A percentile compares a stretch with the other conserved stretches of the same genome.
These are phyloP conservation scores for Anastatus disparis DNA, from an alignment of 1,140 invertebrate genomes.

Conservation along the genomic window DNA sequence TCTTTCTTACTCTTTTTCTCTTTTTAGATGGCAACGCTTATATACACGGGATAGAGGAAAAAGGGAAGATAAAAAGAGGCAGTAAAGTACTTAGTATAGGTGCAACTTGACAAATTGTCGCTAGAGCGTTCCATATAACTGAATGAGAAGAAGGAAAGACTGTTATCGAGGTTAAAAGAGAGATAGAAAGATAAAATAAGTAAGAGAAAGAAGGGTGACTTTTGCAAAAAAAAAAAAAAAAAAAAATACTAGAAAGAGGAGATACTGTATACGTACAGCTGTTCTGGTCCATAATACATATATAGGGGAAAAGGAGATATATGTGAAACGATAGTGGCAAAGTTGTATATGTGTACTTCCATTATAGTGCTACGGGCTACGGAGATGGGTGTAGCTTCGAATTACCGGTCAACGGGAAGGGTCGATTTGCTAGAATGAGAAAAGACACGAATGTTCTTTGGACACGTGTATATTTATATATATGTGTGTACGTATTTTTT, in stretches of 20 bases:
- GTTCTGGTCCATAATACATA: conserved; percentile 7
- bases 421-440: not conserved
- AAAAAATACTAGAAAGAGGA: too few species aligned
- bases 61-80: not conserved
- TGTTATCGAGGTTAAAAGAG: not conserved
- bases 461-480: not conserved
- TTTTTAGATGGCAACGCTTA: too few species aligned
- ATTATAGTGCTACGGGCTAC: not conserved
- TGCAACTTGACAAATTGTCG: conserved; percentile 33
- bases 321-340: not conserved
- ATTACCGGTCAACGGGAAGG: not conserved
- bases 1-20: not conserved
- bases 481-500: too few species aligned
- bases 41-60: not conserved
- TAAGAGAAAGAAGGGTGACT: not conserved
- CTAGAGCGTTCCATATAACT: not conserved
- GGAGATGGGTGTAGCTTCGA: not conserved
- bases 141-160: not conserved
- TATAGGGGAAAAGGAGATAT: conserved; percentile 4
- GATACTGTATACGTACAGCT: too few species aligned
- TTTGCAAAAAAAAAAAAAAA: conserved; percentile 5
- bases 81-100: not conserved
- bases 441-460: not conserved
- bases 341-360: not conserved
- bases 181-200: not conserved